phyloP scores from a whole-genome alignment of 2,113 vertebrate species.

The Pterocles orientalis region DNA sequence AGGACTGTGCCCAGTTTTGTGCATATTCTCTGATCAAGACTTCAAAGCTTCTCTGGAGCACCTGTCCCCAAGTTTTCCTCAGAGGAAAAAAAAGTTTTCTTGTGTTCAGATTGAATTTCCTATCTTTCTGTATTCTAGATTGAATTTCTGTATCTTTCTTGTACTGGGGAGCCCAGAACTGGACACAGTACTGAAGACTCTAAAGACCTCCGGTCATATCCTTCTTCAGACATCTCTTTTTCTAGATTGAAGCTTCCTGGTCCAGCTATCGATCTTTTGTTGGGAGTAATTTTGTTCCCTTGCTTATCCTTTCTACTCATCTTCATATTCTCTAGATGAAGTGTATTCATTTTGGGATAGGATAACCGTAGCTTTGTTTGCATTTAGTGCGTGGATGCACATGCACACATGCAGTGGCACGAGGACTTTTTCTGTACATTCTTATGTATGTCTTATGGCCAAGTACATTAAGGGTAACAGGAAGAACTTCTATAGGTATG shows the following conservation, averaged over 20 bases:
- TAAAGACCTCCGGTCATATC: not conserved
- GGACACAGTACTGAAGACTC: not conserved
- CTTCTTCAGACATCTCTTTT: not conserved
- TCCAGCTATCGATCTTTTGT: not conserved
- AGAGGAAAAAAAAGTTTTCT: not conserved
- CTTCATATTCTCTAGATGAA: not conserved
- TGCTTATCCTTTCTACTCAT: not conserved
- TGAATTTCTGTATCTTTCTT: not conserved
- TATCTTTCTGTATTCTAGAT: no score
- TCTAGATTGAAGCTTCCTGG: not conserved
- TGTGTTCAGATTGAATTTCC: not conserved
- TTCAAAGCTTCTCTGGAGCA: not conserved
- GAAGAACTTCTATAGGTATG: no score
- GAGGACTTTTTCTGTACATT: not conserved
- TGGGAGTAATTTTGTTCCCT: not conserved
- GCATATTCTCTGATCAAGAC: not conserved
- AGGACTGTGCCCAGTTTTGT: not conserved
- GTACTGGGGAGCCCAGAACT: not conserved
- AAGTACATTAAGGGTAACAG: no score
- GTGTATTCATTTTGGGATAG: not conserved
- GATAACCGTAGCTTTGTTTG: not conserved
- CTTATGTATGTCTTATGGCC: no score
- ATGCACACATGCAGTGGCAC: rapidly evolving
- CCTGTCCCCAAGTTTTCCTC: not conserved
- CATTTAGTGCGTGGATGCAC: not conserved